phyloP scores from a whole-genome alignment of 2,888 invertebrate genomes.

The Tyria jacobaeae region DNA sequence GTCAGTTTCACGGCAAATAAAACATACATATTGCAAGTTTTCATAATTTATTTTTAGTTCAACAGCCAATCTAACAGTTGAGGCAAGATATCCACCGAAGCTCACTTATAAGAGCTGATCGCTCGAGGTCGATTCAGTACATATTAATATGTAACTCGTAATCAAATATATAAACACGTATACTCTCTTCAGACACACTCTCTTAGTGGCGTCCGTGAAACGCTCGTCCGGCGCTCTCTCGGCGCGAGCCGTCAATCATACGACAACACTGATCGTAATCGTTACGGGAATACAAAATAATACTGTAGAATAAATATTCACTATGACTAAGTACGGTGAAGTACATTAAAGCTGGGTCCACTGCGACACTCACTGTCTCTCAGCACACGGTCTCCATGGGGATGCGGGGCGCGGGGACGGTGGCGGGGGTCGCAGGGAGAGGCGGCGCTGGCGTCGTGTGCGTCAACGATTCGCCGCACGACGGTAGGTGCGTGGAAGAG shows the following conservation, averaged over 20 bases:
- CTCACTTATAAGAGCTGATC: constrained; percentile 27
- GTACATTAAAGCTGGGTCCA: constrained; percentile 54
- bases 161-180: constrained; percentile 24
- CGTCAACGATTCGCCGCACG: constrained; percentile 92
- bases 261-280: constrained; percentile 60
- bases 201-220: constrained; percentile 12
- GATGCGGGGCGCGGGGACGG: constrained; percentile 86
- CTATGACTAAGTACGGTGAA: constrained; percentile 51
- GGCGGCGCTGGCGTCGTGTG: constrained; percentile 89
- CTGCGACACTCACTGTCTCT: constrained; percentile 41
- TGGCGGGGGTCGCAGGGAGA: constrained; percentile 84
- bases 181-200: constrained; percentile 22
- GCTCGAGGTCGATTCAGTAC: constrained; percentile 21
- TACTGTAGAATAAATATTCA: constrained; percentile 78
- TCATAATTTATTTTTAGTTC: constrained; percentile 64
- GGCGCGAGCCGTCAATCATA: constrained; percentile 30
- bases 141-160: constrained; percentile 35
- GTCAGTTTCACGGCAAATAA: constrained; percentile 24
- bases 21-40: constrained; percentile 30
- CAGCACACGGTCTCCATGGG: constrained; percentile 89
- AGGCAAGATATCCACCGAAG: constrained; percentile 64
- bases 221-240: constrained; percentile 4
- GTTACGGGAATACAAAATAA: constrained; percentile 77
- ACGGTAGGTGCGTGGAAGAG: constrained; percentile 94
- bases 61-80: constrained; percentile 76